Percentiles rank a stretch among this genome's conserved stretches.
These are phyloP conservation scores for Myripristis murdjan DNA, from an alignment of 2,797 vertebrate species.

Conservation along the genomic window DNA sequence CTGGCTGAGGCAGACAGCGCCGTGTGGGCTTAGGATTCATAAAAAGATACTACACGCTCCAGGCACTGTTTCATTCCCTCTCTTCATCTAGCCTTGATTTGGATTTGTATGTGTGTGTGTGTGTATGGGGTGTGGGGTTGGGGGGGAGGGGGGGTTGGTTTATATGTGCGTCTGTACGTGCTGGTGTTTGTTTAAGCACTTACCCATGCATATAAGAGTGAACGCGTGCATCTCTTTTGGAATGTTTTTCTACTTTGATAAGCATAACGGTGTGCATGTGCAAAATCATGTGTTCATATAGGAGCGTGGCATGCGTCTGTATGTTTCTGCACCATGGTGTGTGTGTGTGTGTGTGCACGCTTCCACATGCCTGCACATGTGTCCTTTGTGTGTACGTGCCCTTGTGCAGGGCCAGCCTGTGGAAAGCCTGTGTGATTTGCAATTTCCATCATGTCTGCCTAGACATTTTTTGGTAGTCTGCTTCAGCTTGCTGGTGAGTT, in stretches of 20 bases:
- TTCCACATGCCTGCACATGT: conserved; percentile 18
- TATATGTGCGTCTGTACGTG: conserved; percentile 14
- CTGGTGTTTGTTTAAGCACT: not conserved
- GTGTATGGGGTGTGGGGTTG: too few relatives aligned
- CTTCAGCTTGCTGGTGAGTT: conserved; percentile 63
- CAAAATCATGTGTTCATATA: conserved; percentile 5
- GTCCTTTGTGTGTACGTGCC: conserved; percentile 50
- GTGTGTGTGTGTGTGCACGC: not conserved
- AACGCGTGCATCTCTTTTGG: conserved; percentile 29
- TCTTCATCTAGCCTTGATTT: conserved; percentile 48
- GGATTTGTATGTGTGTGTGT: conserved; percentile 24
- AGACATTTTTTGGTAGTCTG: conserved; percentile 67
- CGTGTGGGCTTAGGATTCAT: conserved; percentile 60
- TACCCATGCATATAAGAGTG: conserved; percentile 14
- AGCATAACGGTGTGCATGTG: not conserved
- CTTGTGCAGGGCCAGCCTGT: conserved; percentile 48
- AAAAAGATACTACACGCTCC: conserved; percentile 46
- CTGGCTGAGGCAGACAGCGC: conserved; percentile 68
- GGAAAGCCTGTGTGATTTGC: conserved; percentile 57
- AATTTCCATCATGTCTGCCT: conserved; percentile 73
- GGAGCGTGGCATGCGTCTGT: conserved; percentile 12
- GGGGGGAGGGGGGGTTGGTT: conserved; percentile 12
- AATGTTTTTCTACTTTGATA: too few relatives aligned
- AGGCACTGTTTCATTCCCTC: conserved; percentile 39
- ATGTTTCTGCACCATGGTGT: not conserved